Evolutionary conservation across 1,140 invertebrate species (phyloP), one percentile per base, ranked within the genome.

Genomic region (Drosophila ohnishii): DNA sequence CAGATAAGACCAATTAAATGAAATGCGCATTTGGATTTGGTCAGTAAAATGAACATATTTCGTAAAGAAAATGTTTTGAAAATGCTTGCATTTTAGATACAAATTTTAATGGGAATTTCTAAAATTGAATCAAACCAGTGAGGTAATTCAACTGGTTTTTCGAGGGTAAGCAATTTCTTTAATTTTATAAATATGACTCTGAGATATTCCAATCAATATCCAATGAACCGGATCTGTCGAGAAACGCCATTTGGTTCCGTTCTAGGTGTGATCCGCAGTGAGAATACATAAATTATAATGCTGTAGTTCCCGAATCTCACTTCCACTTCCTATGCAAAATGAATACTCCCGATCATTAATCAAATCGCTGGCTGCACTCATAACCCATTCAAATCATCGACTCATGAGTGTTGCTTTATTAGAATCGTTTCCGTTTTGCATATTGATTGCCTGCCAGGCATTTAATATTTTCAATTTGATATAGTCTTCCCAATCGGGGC

Each of bases 371-470:
- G 35, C 40, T 73, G 71, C 71, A 75, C 69, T 73, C 56, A 72
- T 72, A 73, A 51, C 67, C 56, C 37, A 73, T 73, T 73, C 70
- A 61, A 73, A 67, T 75, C 72, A 75, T 60, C 72, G 47, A 25
- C 34, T 66, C 50, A 16, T 71, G 53, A 50, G 50, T 69, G 57
- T 51, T 56, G 69, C 44, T 22, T 51, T 70, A 63, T 61, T 63
- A 62, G 60, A 84, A 63, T 19, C 59, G 50, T 75, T 78, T 82
- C 62, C 65, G 82, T 78, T 87, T 82, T 78, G 75, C 82, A 81
- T 86, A 85, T 75, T 66, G 66, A 77, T 66, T 80, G 47, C 45
- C 51, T 14, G 32, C n/a, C 56, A 60, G 32, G 7, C 50, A 35
- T 14, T 35, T 53, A 40, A 62, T 47, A 57, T 39, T 51, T 47